These are phyloP conservation scores for Amphibalanus amphitrite DNA, from an alignment of 1,140 invertebrate species.

Conservation along the genomic window DNA sequence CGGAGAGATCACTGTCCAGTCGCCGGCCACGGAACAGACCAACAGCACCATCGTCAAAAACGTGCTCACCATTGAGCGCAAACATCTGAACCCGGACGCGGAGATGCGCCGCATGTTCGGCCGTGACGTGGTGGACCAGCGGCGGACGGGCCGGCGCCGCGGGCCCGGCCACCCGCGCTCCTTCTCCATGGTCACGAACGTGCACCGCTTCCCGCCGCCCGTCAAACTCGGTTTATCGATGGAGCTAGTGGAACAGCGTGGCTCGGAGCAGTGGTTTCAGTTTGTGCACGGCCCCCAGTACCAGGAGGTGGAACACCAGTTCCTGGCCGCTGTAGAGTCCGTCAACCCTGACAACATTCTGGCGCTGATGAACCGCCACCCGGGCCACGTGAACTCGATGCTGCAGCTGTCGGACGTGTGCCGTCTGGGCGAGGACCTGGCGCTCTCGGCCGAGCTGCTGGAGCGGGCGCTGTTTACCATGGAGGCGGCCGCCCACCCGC, in stretches of 20 bases:
- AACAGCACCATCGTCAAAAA: constrained; percentile 4
- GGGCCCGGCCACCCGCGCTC: constrained; percentile 9
- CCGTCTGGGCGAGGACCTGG: constrained; percentile 56
- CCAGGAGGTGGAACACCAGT: constrained; percentile 50
- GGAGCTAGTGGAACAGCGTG: constrained; percentile 37
- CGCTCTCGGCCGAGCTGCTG: constrained; percentile 57
- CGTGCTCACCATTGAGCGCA: constrained; percentile 7
- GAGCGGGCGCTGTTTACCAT: constrained; percentile 57
- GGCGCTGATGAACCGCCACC: constrained; percentile 54
- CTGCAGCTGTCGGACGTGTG: constrained; percentile 69
- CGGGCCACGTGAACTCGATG: constrained; percentile 67
- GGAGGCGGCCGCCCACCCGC: constrained; percentile 59
- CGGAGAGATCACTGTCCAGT: constrained; percentile 31
- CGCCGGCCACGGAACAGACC: constrained; percentile 7
- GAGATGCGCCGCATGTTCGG: constrained; percentile 13
- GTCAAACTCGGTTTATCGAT: constrained; percentile 38
- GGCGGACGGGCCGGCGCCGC: constrained; percentile 23
- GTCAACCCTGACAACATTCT: constrained; percentile 63
- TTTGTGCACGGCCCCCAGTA: constrained; percentile 68
- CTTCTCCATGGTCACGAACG: constrained; percentile 7
- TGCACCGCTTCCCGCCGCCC: constrained; percentile 4
- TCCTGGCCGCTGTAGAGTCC: constrained; percentile 57
- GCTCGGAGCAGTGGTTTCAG: constrained; percentile 44
- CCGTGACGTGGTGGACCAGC: constrained; percentile 10
- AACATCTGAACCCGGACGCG: constrained; percentile 3